These are phyloP conservation scores for Neodon shergylaensis DNA, from an alignment of 2,113 vertebrate genomes.

Conservation along the genomic window DNA sequence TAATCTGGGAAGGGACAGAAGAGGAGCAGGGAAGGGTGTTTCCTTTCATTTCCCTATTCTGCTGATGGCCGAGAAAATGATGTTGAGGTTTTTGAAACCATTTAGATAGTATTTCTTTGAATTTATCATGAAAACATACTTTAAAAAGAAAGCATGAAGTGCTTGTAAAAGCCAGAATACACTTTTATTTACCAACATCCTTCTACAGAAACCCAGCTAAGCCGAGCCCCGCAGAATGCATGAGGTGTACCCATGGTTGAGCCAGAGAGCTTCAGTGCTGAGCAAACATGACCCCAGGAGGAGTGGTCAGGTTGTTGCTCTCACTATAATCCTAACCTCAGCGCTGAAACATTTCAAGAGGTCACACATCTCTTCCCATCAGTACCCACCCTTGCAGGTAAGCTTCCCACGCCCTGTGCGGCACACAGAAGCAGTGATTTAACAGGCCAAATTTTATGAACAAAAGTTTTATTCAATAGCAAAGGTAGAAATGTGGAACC, in stretches of 20 bases:
- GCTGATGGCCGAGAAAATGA: not conserved
- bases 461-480: not conserved
- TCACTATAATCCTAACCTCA: not conserved
- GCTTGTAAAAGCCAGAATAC: not conserved
- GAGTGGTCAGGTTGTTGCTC: not conserved
- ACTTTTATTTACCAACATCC: not conserved
- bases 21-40: not conserved
- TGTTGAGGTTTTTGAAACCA: not conserved
- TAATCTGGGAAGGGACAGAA: not conserved
- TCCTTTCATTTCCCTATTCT: conserved; percentile 53
- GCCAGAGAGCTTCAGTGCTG: not conserved
- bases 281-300: conserved; percentile 2
- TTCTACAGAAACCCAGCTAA: conserved; percentile 26
- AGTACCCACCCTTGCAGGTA: not conserved
- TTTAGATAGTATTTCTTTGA: not conserved
- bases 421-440: not conserved
- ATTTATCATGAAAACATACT: conserved; percentile 36
- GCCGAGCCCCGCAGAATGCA: not conserved
- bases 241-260: not conserved
- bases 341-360: not conserved
- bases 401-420: not conserved
- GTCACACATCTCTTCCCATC: not conserved
- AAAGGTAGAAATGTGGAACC: not conserved
- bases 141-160: conserved; percentile 34
- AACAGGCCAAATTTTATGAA: not conserved